Conservation (phyloP, 2,888 invertebrate species). For the Shargacucullia verbasci region DNA sequence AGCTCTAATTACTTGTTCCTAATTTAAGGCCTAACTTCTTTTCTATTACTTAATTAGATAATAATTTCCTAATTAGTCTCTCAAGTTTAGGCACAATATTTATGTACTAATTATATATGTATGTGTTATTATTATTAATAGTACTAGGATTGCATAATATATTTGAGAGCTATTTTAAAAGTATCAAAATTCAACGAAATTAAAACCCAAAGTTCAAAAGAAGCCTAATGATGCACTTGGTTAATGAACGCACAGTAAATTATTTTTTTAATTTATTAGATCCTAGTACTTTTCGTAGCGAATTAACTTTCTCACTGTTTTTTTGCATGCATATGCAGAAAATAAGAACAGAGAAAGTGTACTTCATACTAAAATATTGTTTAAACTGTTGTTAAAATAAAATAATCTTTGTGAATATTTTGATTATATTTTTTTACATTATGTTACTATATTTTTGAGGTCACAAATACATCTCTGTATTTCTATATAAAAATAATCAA, state of each 20-base stretch:
- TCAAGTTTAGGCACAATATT: slow-evolving; percentile 27
- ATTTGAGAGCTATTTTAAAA: not conserved
- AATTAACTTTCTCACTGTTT: too few species aligned
- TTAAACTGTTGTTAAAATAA: too few species aligned
- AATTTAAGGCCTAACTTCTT: slow-evolving; percentile 54
- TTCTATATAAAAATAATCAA: not conserved
- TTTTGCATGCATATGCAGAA: too few species aligned
- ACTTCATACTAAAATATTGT: too few species aligned
- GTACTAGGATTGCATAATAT: slow-evolving; percentile 24
- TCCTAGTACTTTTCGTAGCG: slow-evolving; percentile 24
- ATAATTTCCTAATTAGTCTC: slow-evolving; percentile 39
- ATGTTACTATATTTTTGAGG: not conserved
- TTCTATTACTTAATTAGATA: slow-evolving; percentile 9
- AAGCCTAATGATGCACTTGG: slow-evolving; percentile 51
- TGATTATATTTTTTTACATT: too few species aligned
- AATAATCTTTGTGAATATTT: too few species aligned
- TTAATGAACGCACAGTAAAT: slow-evolving; percentile 45
- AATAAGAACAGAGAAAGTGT: too few species aligned
- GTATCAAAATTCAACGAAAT: slow-evolving; percentile 50
- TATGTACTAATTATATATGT: slow-evolving; percentile 6
- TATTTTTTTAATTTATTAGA: slow-evolving; percentile 14
- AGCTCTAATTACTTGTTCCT: slow-evolving; percentile 42
- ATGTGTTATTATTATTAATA: not conserved
- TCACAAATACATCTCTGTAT: too few species aligned
- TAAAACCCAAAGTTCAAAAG: slow-evolving; percentile 48